These are phyloP conservation scores for Cyprinodon diabolis DNA, from an alignment of 2,797 vertebrate species.

Conservation along the genomic window DNA sequence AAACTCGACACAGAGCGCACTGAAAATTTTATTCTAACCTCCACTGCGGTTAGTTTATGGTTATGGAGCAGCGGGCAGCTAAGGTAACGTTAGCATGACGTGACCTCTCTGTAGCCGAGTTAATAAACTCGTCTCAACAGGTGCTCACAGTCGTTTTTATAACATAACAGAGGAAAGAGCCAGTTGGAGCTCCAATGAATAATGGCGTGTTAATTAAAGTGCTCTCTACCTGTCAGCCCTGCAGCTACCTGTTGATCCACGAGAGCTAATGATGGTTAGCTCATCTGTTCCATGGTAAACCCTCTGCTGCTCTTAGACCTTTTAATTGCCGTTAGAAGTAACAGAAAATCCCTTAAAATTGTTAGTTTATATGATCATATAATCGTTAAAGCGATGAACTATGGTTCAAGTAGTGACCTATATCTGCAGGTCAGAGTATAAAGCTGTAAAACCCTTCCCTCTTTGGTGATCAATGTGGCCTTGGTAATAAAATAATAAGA, in stretches of 20 bases:
- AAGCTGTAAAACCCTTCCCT: neutral
- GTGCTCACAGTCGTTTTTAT: neutral
- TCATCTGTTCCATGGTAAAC: conserved; percentile 37
- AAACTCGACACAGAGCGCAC: neutral
- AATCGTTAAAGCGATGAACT: neutral
- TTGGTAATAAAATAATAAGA: neutral
- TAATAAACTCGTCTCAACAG: conserved; percentile 5
- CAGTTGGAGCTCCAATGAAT: neutral
- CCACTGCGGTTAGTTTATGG: neutral
- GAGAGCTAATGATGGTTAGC: conserved; percentile 43
- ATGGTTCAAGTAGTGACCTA: neutral
- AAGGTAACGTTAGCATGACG: conserved; percentile 52
- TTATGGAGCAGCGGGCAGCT: conserved; percentile 47
- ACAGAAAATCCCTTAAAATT: rapidly evolving
- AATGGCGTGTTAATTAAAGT: conserved; percentile 23
- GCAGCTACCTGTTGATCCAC: conserved; percentile 59
- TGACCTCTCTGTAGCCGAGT: neutral
- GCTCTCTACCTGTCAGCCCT: conserved; percentile 57
- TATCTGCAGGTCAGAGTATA: conserved; percentile 5
- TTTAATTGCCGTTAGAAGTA: neutral
- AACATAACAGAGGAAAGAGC: neutral
- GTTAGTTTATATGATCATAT: neutral
- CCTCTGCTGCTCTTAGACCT: neutral
- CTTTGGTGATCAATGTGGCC: neutral
- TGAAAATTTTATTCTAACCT: conserved; percentile 13